A percentile compares a stretch with the other conserved stretches of the same genome.
phyloP scores from a whole-genome alignment of 2,113 vertebrate species.

The Oostethus manadensis region DNA sequence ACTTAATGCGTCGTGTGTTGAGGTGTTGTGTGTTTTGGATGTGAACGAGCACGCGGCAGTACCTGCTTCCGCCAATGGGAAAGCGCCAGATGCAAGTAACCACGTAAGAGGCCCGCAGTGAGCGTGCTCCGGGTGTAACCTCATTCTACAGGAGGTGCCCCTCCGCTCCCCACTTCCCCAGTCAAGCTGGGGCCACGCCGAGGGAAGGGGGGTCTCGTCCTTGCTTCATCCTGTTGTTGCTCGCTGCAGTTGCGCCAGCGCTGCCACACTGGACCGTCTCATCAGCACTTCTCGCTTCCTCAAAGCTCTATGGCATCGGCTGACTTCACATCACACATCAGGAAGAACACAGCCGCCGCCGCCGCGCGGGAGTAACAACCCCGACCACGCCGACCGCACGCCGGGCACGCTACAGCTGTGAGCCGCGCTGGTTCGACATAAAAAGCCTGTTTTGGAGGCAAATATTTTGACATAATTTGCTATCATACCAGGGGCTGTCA shows the following conservation, averaged over 20 bases:
- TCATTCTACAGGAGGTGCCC: constrained; percentile 20
- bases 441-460: constrained; percentile 34
- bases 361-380: constrained; percentile 48
- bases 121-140: constrained; percentile 16
- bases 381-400: constrained; percentile 46
- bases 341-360: constrained; percentile 37
- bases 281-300: constrained; percentile 74
- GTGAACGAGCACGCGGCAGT: no score
- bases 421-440: constrained; percentile 52
- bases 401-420: constrained; percentile 48
- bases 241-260: constrained; percentile 47
- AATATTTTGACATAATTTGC: constrained; percentile 58
- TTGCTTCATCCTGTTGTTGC: constrained; percentile 66
- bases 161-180: constrained; percentile 47
- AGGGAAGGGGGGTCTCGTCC: neutral
- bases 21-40: no score
- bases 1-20: no score
- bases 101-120: neutral
- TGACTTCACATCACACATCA: constrained; percentile 53
- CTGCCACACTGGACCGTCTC: constrained; percentile 48
- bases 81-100: neutral
- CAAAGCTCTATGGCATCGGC: constrained; percentile 58
- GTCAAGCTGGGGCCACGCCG: constrained; percentile 28
- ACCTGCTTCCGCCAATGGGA: neutral
- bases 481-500: constrained; percentile 34